Conservation (phyloP, 2,113 vertebrate genomes). For the Archocentrus centrarchus region DNA sequence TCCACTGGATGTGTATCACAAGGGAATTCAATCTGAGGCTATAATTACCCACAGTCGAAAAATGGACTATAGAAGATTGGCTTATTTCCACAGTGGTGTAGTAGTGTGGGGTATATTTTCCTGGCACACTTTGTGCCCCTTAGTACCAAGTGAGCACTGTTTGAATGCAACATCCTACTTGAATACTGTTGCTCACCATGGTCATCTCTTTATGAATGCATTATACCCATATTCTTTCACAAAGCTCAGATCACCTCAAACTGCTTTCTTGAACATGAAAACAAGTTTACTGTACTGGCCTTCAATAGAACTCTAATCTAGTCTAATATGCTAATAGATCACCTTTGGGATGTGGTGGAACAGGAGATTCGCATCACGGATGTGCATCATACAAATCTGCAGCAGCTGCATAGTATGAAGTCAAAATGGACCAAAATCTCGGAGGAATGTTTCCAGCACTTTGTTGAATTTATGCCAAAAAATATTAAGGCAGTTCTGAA, state of each 20-base stretch:
- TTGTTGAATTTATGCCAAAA: neutral
- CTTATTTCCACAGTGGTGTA: too few species aligned
- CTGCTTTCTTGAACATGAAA: neutral
- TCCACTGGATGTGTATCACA: too few species aligned
- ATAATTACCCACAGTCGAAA: too few species aligned
- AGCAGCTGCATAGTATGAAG: neutral
- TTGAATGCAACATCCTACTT: neutral
- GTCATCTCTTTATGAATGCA: neutral
- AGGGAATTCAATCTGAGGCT: too few species aligned
- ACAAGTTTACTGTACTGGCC: neutral
- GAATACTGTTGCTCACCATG: neutral
- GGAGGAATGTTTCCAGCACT: too few species aligned
- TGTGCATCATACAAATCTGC: neutral
- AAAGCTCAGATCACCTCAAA: too few species aligned
- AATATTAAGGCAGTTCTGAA: neutral
- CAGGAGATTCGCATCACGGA: neutral
- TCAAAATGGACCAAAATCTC: too few species aligned
- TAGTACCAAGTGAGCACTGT: neutral
- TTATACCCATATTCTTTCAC: neutral
- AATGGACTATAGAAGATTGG: too few species aligned
- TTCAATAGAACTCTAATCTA: neutral
- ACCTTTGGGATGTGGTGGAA: neutral
- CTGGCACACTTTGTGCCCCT: neutral
- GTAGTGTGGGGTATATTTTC: neutral
- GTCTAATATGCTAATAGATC: neutral